Evolutionary conservation across 1,140 invertebrate species (phyloP).

Genomic region (Ladona fulva): DNA sequence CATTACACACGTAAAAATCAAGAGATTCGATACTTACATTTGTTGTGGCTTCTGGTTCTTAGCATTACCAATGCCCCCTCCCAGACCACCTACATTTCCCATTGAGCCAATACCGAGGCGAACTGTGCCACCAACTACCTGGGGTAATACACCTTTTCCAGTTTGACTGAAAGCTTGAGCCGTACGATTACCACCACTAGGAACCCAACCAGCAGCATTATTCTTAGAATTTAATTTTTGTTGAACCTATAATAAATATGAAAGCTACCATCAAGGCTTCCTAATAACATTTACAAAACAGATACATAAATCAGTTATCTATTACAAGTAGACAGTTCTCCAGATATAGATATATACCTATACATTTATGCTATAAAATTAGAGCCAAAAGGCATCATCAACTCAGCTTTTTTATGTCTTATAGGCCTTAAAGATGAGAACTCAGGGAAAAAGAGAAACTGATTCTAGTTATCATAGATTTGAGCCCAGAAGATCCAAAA

Average conservation of each 20-base stretch:
- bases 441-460: too few relatives aligned
- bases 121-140: constrained; percentile 21
- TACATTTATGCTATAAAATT: too few relatives aligned
- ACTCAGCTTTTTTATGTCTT: too few relatives aligned
- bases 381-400: too few relatives aligned
- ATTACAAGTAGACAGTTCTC: too few relatives aligned
- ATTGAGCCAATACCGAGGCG: constrained; percentile 12
- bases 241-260: constrained; percentile 43
- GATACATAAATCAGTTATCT: too few relatives aligned
- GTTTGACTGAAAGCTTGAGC: constrained; percentile 86
- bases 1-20: neutral
- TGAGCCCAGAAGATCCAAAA: too few relatives aligned
- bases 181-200: constrained; percentile 82
- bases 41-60: constrained; percentile 24
- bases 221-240: constrained; percentile 76
- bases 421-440: too few relatives aligned
- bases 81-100: neutral
- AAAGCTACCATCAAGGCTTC: too few relatives aligned
- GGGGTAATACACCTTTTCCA: constrained; percentile 50
- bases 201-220: constrained; percentile 91
- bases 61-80: constrained; percentile 13
- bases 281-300: too few relatives aligned
- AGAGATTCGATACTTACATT: constrained; percentile 20
- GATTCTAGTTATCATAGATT: too few relatives aligned
- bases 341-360: too few relatives aligned